Evolutionary conservation across 2,888 invertebrate genomes (phyloP).

Genomic region (Gandaritis pyraliata): DNA sequence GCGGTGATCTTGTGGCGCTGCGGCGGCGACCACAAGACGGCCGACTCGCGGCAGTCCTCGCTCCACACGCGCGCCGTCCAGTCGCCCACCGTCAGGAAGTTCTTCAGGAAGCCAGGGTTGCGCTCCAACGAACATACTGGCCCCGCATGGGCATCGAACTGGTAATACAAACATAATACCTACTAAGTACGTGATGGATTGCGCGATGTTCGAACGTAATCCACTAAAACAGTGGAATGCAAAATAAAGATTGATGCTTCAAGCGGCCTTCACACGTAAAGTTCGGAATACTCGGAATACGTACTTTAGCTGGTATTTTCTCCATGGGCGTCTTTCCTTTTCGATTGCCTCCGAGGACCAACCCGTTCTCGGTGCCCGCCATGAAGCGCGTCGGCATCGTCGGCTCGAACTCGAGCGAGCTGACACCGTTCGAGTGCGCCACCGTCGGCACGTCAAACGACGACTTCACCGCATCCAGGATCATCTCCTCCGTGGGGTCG

Average conservation of each 20-base stretch:
- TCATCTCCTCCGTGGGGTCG: slow-evolving; percentile 86
- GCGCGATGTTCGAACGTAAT: too few relatives aligned
- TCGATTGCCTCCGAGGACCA: slow-evolving; percentile 87
- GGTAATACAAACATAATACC: neutral
- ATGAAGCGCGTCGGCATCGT: slow-evolving; percentile 90
- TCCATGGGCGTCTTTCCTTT: slow-evolving; percentile 88
- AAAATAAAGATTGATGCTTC: too few relatives aligned
- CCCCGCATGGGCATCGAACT: slow-evolving; percentile 89
- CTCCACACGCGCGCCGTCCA: slow-evolving; percentile 97
- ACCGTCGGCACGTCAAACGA: slow-evolving; percentile 78
- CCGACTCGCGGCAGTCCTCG: slow-evolving; percentile 96
- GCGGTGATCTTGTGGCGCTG: slow-evolving; percentile 87
- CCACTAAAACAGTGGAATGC: too few relatives aligned
- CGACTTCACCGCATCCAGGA: slow-evolving; percentile 86
- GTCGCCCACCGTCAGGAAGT: slow-evolving; percentile 96
- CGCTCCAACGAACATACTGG: slow-evolving; percentile 94
- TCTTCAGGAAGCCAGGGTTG: slow-evolving; percentile 96
- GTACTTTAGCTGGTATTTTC: slow-evolving; percentile 84
- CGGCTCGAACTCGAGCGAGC: slow-evolving; percentile 87
- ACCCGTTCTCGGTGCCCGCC: slow-evolving; percentile 88
- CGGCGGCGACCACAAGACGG: slow-evolving; percentile 93
- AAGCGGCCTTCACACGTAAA: too few relatives aligned
- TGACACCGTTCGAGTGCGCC: slow-evolving; percentile 84
- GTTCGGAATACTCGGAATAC: too few relatives aligned
- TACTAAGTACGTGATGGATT: too few relatives aligned